These are phyloP conservation scores for Pelusios castaneus DNA, from an alignment of 2,113 vertebrate species.

Conservation along the genomic window DNA sequence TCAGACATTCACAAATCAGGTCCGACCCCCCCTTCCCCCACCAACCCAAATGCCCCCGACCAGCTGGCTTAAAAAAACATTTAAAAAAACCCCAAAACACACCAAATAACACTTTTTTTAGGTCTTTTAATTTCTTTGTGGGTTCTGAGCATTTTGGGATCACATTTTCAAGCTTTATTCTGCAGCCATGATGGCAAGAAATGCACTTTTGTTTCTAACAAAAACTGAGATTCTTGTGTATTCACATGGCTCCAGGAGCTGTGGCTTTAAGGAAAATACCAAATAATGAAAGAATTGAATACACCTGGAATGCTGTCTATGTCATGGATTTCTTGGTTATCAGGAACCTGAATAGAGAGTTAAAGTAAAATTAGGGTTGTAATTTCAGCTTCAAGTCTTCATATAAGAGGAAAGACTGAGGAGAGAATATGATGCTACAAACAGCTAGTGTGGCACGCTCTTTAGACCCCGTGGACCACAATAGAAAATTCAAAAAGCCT, in stretches of 20 bases:
- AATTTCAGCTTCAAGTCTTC: not conserved
- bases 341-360: not conserved
- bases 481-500: not conserved
- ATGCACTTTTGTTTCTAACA: not conserved
- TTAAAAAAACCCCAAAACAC: too few relatives aligned
- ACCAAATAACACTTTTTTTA: too few relatives aligned
- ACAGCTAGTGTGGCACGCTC: not conserved
- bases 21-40: not conserved
- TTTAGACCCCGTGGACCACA: not conserved
- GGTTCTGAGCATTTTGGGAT: not conserved
- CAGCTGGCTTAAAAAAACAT: not conserved
- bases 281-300: not conserved
- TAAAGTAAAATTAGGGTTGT: not conserved
- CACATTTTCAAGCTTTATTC: not conserved
- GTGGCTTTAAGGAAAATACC: not conserved
- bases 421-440: not conserved
- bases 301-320: not conserved
- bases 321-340: not conserved
- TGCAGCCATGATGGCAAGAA: not conserved
- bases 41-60: too few relatives aligned
- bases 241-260: not conserved
- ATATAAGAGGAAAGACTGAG: not conserved
- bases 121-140: too few relatives aligned
- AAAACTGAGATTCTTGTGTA: not conserved
- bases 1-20: not conserved